These are phyloP conservation scores for Aphyosemion australe DNA, from an alignment of 2,113 vertebrate species.

Conservation along the genomic window DNA sequence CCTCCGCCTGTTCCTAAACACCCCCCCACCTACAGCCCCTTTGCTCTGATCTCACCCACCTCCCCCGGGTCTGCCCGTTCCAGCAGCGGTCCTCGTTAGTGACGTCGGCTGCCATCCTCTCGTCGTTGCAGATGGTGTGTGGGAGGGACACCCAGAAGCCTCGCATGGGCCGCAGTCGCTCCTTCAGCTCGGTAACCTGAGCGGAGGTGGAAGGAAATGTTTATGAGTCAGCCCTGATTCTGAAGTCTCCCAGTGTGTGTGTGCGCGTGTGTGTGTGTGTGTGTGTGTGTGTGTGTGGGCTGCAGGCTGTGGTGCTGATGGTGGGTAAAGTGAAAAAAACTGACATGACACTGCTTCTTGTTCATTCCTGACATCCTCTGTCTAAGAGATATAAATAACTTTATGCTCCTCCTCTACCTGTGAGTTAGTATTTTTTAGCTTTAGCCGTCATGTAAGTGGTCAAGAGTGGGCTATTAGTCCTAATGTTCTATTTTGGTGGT, in stretches of 20 bases:
- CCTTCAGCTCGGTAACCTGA: constrained; percentile 86
- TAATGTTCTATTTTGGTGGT: no score
- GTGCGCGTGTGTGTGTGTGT: constrained; percentile 22
- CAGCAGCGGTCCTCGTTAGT: constrained; percentile 88
- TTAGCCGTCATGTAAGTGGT: neutral
- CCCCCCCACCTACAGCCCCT: constrained; percentile 3
- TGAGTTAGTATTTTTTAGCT: constrained; percentile 13
- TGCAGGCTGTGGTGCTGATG: constrained; percentile 30
- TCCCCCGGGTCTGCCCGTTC: constrained; percentile 82
- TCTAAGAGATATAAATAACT: constrained; percentile 35
- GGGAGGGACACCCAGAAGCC: constrained; percentile 89
- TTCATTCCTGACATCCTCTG: constrained; percentile 36
- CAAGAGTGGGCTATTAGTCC: no score
- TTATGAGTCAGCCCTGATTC: constrained; percentile 64
- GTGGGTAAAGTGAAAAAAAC: constrained; percentile 15
- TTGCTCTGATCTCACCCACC: constrained; percentile 59
- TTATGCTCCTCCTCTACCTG: constrained; percentile 5
- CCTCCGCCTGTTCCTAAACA: constrained; percentile 5
- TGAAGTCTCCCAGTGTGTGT: constrained; percentile 28
- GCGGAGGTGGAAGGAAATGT: constrained; percentile 41
- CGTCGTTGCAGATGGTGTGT: constrained; percentile 85
- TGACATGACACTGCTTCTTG: constrained; percentile 29
- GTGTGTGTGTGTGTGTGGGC: constrained; percentile 35
- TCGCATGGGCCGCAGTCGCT: constrained; percentile 82
- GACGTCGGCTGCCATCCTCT: constrained; percentile 82